Evolutionary conservation across 1,140 invertebrate species (phyloP).

Genomic region (Gryon sp.): DNA sequence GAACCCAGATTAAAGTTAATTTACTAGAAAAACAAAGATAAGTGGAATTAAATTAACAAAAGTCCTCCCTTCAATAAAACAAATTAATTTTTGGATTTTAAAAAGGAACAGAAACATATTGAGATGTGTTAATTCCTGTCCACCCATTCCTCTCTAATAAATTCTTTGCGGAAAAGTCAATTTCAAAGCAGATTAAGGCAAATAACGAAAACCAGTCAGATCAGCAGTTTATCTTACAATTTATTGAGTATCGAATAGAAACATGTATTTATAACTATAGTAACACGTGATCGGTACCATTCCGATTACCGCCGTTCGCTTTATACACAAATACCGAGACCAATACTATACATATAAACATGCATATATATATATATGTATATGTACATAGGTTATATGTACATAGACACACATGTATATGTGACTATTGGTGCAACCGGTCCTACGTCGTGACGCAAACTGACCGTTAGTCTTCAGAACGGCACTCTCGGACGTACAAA

Average conservation of each 20-base stretch:
- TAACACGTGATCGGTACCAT: conserved; percentile 31
- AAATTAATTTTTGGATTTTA: too few species aligned
- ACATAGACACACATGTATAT: neutral
- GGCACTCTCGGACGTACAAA: conserved; percentile 71
- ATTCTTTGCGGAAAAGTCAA: conserved; percentile 25
- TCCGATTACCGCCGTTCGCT: conserved; percentile 17
- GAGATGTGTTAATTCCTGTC: conserved; percentile 8
- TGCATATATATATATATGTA: conserved; percentile 15
- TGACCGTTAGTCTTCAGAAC: conserved; percentile 72
- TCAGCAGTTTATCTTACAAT: conserved; percentile 36
- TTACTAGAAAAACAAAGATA: too few species aligned
- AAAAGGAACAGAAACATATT: too few species aligned
- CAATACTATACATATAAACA: conserved; percentile 12
- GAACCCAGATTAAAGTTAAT: too few species aligned
- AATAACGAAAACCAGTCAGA: conserved; percentile 39
- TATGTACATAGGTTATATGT: neutral
- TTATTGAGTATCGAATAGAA: conserved; percentile 47
- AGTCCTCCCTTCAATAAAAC: too few species aligned
- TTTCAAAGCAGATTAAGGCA: conserved; percentile 24
- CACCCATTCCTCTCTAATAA: conserved; percentile 2
- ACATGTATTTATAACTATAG: conserved; percentile 49
- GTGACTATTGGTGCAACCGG: conserved; percentile 69
- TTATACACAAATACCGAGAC: too few species aligned
- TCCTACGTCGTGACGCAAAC: conserved; percentile 66
- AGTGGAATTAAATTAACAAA: too few species aligned